These are phyloP conservation scores for Cybosia mesomella DNA, from an alignment of 2,888 invertebrate genomes.

Conservation along the genomic window DNA sequence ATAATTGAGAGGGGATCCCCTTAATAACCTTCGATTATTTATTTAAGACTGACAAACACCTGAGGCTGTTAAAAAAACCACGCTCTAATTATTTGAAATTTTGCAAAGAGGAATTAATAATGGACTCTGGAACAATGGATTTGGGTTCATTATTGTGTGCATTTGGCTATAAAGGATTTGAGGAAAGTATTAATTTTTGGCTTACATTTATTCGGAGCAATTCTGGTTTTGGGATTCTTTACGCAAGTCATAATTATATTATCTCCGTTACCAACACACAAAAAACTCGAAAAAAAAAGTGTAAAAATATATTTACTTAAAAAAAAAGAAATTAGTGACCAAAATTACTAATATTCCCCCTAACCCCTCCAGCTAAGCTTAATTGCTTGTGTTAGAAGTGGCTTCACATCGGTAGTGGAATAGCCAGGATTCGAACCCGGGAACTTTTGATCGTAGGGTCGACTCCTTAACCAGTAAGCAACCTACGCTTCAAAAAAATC, in stretches of 20 bases:
- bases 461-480: no score
- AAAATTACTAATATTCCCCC: no score
- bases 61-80: conserved; percentile 72
- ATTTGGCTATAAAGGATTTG: not conserved
- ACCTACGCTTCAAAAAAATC: no score
- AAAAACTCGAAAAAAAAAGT: no score
- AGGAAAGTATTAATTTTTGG: not conserved
- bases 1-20: conserved; percentile 74
- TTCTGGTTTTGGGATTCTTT: not conserved
- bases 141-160: conserved; percentile 42
- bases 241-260: not conserved
- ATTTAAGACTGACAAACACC: conserved; percentile 80
- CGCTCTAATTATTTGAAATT: conserved; percentile 65
- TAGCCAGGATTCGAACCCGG: no score
- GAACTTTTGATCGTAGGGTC: no score
- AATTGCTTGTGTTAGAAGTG: no score
- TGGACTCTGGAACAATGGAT: conserved; percentile 30
- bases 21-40: conserved; percentile 82
- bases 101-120: conserved; percentile 36
- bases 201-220: not conserved
- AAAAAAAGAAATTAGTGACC: no score
- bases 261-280: no score
- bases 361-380: no score
- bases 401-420: no score
- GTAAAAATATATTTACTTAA: no score